phyloP scores from a whole-genome alignment of 2,113 vertebrate species.

The Mus spicilegus region DNA sequence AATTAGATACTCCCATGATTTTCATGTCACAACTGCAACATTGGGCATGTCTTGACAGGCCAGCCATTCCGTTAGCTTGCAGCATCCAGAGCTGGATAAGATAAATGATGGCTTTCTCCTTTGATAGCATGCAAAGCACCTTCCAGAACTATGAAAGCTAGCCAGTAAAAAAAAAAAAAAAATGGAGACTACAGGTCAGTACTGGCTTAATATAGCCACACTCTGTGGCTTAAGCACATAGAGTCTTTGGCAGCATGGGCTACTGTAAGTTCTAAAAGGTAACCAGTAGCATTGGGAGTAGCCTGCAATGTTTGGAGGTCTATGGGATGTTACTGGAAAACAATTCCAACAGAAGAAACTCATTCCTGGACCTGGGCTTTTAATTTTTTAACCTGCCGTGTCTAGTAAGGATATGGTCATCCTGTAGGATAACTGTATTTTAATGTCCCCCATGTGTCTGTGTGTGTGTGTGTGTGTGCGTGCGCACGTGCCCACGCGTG shows the following conservation, averaged over 20 bases:
- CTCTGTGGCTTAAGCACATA: neutral
- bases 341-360: neutral
- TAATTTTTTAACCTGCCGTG: neutral
- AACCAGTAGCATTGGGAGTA: neutral
- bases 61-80: neutral
- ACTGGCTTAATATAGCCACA: neutral
- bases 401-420: neutral
- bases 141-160: neutral
- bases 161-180: neutral
- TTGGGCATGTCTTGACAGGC: neutral
- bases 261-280: neutral
- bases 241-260: neutral
- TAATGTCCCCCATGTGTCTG: neutral
- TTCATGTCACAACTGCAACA: neutral
- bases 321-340: neutral
- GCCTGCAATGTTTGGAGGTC: neutral
- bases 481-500: neutral
- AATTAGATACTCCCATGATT: neutral
- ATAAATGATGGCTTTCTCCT: neutral
- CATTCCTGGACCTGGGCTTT: neutral
- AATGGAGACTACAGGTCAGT: neutral
- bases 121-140: neutral
- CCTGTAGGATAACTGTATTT: neutral
- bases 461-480: neutral
- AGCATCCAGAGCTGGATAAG: neutral